phyloP scores from a whole-genome alignment of 2,113 vertebrate species.

The Pedetes capensis region DNA sequence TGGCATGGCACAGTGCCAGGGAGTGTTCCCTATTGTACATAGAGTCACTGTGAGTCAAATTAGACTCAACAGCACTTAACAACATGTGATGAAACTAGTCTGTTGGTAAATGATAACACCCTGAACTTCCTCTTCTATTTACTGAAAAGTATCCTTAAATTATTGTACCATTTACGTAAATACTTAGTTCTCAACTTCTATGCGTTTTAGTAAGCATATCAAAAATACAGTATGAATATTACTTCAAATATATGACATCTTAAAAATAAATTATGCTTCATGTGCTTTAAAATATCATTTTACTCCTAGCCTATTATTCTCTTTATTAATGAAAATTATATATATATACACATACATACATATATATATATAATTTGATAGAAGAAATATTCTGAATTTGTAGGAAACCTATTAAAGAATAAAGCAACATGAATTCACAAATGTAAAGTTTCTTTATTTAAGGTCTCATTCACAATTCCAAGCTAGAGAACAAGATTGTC shows the following conservation, averaged over 20 bases:
- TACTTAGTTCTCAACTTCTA: not conserved
- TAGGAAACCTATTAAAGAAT: not conserved
- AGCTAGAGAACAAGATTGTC: constrained; percentile 11
- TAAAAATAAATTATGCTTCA: constrained; percentile 6
- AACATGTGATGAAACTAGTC: not conserved
- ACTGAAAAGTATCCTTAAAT: not conserved
- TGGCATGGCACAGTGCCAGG: too few species aligned
- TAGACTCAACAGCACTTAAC: too few species aligned
- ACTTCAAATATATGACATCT: not conserved
- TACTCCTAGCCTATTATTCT: not conserved
- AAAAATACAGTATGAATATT: not conserved
- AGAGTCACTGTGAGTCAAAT: too few species aligned
- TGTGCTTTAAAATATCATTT: not conserved
- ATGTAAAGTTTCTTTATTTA: not conserved
- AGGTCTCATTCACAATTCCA: constrained; percentile 23
- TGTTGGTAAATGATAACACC: not conserved
- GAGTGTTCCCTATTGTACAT: too few species aligned
- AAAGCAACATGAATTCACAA: constrained; percentile 26
- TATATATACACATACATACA: too few species aligned
- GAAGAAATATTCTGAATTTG: not conserved
- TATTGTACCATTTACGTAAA: not conserved
- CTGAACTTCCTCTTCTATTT: not conserved
- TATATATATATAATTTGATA: not conserved
- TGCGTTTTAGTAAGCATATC: not conserved
- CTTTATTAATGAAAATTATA: not conserved